These are phyloP conservation scores for Antechinus stuartii DNA, from an alignment of 2,113 vertebrate genomes.

Conservation along the genomic window DNA sequence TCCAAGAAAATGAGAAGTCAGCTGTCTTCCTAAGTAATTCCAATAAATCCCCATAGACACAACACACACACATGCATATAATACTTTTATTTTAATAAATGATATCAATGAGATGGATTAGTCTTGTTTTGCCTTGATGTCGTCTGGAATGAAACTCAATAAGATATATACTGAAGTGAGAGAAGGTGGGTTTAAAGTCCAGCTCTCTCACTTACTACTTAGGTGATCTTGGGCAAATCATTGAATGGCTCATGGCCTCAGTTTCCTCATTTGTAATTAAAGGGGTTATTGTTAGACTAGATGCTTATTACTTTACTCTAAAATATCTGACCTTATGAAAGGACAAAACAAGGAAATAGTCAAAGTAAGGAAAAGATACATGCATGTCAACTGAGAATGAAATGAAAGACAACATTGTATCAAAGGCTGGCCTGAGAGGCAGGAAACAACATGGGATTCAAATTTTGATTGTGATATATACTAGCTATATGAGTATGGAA, in stretches of 20 bases:
- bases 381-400: background rate
- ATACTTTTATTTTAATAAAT: background rate
- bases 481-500: no score
- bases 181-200: background rate
- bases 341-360: background rate
- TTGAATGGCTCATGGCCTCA: background rate
- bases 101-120: background rate
- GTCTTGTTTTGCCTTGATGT: background rate
- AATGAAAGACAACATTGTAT: background rate
- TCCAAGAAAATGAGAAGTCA: slow-evolving; percentile 52
- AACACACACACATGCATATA: background rate
- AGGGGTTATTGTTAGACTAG: background rate
- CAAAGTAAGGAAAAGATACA: background rate
- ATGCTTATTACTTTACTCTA: background rate
- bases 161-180: background rate
- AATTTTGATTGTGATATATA: no score
- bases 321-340: background rate
- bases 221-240: background rate
- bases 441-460: no score
- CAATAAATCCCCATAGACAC: background rate
- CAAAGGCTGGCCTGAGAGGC: background rate
- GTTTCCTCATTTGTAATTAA: background rate
- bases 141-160: background rate
- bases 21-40: slow-evolving; percentile 11
- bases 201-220: background rate